phyloP scores from a whole-genome alignment of 1,140 invertebrate genomes.

The Pomacea maculata region DNA sequence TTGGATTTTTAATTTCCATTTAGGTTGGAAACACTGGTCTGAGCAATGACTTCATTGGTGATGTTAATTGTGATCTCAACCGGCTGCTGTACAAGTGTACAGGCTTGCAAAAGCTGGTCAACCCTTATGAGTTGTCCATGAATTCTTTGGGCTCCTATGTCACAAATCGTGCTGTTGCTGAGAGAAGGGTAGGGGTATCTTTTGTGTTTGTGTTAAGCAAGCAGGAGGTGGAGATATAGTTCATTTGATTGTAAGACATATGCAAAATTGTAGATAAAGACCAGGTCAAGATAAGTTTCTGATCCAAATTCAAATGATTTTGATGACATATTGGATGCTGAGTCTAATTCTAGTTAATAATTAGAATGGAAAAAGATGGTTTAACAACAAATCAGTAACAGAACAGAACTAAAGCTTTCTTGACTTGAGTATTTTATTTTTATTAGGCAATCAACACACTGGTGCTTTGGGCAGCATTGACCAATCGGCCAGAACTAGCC shows the following conservation, averaged over 20 bases:
- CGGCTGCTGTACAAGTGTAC: constrained; percentile 56
- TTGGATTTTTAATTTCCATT: background rate
- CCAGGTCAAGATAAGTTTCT: too few species aligned
- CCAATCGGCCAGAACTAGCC: constrained; percentile 60
- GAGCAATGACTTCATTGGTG: constrained; percentile 41
- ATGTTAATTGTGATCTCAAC: constrained; percentile 49
- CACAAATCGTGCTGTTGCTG: constrained; percentile 53
- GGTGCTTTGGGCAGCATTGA: constrained; percentile 64
- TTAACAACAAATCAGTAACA: too few species aligned
- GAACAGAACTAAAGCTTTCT: too few species aligned
- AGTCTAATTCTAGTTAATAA: too few species aligned
- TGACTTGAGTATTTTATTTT: background rate
- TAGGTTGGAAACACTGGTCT: background rate
- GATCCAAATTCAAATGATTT: too few species aligned
- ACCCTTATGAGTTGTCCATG: constrained; percentile 62
- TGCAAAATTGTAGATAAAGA: too few species aligned
- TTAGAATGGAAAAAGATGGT: too few species aligned
- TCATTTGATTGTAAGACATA: too few species aligned
- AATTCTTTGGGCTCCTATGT: constrained; percentile 46
- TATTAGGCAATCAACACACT: constrained; percentile 55
- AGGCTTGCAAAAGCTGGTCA: constrained; percentile 60
- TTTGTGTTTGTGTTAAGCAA: too few species aligned
- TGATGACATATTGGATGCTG: too few species aligned
- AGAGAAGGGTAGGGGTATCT: constrained; percentile 53
- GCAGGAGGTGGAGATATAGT: too few species aligned